Conservation (phyloP, 1,140 invertebrate genomes). For the Antheraea mylitta region DNA sequence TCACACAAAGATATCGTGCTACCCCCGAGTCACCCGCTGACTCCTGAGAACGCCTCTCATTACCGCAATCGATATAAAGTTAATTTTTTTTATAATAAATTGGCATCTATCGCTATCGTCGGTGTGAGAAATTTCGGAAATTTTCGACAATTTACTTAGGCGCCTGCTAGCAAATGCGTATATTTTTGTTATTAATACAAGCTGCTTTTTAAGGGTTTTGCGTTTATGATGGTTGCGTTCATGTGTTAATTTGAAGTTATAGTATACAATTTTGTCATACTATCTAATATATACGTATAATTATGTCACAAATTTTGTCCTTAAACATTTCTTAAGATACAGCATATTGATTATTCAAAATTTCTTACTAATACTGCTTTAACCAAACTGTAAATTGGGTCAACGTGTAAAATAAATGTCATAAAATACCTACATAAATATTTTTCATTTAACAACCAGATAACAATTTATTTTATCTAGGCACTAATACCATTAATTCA, state of each 20-base stretch:
- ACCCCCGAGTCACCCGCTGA: conserved; percentile 50
- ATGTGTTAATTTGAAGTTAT: background rate
- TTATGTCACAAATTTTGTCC: no score
- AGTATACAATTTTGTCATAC: background rate
- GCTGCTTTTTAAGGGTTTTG: conserved; percentile 3
- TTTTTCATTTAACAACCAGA: no score
- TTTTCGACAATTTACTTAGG: conserved; percentile 29
- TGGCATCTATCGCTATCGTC: conserved; percentile 55
- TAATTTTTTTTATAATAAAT: conserved; percentile 32
- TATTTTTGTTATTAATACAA: conserved; percentile 7
- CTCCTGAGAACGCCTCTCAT: conserved; percentile 69
- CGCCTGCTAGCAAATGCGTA: conserved; percentile 15
- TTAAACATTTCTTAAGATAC: no score
- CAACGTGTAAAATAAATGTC: no score
- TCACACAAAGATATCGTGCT: conserved; percentile 64
- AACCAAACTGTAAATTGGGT: no score
- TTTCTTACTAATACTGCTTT: no score
- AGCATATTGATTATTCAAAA: no score
- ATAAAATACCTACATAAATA: no score
- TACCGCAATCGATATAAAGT: conserved; percentile 41
- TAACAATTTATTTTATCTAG: background rate
- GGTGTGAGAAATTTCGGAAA: conserved; percentile 45
- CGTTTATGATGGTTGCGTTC: background rate
- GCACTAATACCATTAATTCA: background rate
- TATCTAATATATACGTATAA: no score